These are phyloP conservation scores for Drosophila yakuba DNA, from an alignment of 1,140 invertebrate genomes.

Conservation along the genomic window DNA sequence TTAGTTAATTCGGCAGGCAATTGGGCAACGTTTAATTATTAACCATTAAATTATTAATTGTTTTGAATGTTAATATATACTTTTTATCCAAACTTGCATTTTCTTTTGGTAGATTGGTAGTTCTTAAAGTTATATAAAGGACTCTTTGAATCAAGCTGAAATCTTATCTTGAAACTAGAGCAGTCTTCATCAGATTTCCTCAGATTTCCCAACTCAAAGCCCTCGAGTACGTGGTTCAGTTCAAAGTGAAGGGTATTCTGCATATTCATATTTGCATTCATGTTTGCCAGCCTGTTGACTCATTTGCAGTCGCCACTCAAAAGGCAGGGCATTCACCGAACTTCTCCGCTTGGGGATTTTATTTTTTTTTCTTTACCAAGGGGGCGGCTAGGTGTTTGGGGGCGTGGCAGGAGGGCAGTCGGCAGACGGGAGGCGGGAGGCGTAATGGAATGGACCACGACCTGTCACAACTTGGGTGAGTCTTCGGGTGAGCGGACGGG, in stretches of 20 bases:
- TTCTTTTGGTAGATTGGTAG: too few relatives aligned
- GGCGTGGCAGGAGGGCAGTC: neutral
- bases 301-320: constrained; percentile 16
- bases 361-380: neutral
- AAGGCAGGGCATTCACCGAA: constrained; percentile 38
- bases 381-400: neutral
- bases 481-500: constrained; percentile 21
- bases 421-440: neutral
- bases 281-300: constrained; percentile 32
- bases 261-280: constrained; percentile 37
- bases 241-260: constrained; percentile 41
- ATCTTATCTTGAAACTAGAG: neutral
- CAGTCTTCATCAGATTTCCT: neutral
- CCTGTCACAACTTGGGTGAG: constrained; percentile 42
- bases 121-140: too few relatives aligned
- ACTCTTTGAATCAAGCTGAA: too few relatives aligned
- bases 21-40: too few relatives aligned
- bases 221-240: neutral
- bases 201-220: neutral
- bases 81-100: too few relatives aligned
- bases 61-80: too few relatives aligned
- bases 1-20: too few relatives aligned
- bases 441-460: constrained; percentile 9
- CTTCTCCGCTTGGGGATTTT: constrained; percentile 4
- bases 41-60: too few relatives aligned